Evolutionary conservation across 35 echinoderm and acorn worm genomes (phyloP).

Genomic region (Eucidaris tribuloides): DNA sequence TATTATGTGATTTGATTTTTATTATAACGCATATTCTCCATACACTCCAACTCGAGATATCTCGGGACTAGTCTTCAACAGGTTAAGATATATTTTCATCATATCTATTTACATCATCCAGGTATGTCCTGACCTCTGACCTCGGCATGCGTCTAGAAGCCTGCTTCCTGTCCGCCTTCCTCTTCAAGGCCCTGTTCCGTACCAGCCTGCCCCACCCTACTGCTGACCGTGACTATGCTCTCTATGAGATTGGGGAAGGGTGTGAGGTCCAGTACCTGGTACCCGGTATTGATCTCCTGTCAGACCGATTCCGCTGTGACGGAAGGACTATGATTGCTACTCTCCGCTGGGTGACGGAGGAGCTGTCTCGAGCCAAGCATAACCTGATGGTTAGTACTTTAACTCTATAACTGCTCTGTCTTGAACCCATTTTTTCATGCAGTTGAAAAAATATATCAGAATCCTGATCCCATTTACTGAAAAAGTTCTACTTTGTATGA

Average conservation of each 20-base stretch:
- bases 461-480: background rate
- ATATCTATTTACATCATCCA: no score
- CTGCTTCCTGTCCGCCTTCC: slow-evolving; percentile 89
- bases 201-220: slow-evolving; percentile 90
- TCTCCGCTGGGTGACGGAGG: slow-evolving; percentile 90
- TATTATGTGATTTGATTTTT: no score
- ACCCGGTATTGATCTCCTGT: slow-evolving; percentile 84
- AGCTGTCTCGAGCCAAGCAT: slow-evolving; percentile 90
- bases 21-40: no score
- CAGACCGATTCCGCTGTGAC: slow-evolving; percentile 93
- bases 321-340: slow-evolving; percentile 86
- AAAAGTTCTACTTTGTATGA: background rate
- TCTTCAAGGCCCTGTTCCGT: slow-evolving; percentile 94
- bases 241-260: slow-evolving; percentile 95
- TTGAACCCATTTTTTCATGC: no score
- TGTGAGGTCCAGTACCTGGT: slow-evolving; percentile 98
- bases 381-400: slow-evolving; percentile 66
- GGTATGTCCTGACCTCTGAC: slow-evolving; percentile 92
- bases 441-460: no score
- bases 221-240: slow-evolving; percentile 92
- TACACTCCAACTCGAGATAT: no score
- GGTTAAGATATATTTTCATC: no score
- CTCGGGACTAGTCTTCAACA: no score
- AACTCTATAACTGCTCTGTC: background rate
- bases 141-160: slow-evolving; percentile 88